Evolutionary conservation across 2,113 vertebrate genomes (phyloP), one percentile per base, ranked within the genome.

Genomic region (Chionodraco myersi): DNA sequence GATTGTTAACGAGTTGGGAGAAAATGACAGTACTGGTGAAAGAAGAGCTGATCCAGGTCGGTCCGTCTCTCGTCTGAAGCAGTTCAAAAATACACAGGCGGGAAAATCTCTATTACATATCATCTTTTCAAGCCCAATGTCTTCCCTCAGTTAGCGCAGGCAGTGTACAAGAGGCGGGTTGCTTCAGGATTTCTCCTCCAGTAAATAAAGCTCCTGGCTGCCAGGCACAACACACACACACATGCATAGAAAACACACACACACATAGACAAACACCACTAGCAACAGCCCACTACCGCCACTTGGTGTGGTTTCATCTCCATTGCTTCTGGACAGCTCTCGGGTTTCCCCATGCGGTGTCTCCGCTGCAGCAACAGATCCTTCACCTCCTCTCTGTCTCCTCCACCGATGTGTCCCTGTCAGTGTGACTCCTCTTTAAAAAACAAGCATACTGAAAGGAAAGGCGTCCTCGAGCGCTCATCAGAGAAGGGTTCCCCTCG

Each of bases 21-120:
- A 72, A 85, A 79, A 82, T 68, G 54, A 84, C 85, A 48, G 74
- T 52, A 63, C 89, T 64, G 90, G 94, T 90, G 93, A 94, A 93
- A 93, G 94, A 93, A 92, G 92, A 85, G 70, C 93, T 92, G 91
- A 94, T 94, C 94, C 90, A 89, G 95, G 94, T 92, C 95, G 89
- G 94, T 91, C 94, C 30, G 23, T 26, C 21, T 14, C 1, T 30
- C 75, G 5, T 8, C 66, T 82, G 92, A 87, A 92, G 90, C 92
- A 75, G 93, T 96, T 97, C 94, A 96, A 97, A 93, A 94, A 30
- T 77, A 88, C 84, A 84, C 92, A 89, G 94, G 95, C 95, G 96
- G 96, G 96, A 96, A 95, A 88, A 74, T 10, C 54, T 68, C 44
- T 14, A 23, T 41, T 49, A 11, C 21, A 30, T 30, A 67, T 67